Conservation (phyloP, 2,113 vertebrate genomes). For the Isurus oxyrinchus region DNA sequence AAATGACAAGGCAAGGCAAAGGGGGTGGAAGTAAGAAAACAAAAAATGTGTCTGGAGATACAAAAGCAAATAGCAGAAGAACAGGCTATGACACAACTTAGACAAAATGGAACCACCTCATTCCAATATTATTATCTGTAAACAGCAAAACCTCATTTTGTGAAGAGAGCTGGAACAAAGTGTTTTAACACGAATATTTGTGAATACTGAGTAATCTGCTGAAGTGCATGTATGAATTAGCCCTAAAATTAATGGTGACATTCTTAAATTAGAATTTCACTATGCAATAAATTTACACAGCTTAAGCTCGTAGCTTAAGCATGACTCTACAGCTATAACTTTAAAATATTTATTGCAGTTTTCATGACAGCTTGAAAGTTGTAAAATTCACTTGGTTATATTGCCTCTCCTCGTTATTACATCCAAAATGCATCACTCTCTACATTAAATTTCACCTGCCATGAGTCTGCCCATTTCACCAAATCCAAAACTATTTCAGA, state of each 20-base stretch:
- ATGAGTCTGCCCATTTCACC: neutral
- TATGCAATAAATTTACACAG: neutral
- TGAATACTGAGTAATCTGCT: neutral
- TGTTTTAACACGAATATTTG: neutral
- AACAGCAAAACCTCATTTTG: neutral
- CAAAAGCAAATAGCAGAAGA: neutral
- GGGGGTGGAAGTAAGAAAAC: too few species aligned
- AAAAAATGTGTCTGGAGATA: too few species aligned
- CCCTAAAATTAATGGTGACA: neutral
- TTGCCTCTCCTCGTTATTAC: neutral
- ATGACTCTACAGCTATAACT: neutral
- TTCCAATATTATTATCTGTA: neutral
- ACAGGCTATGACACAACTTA: constrained; percentile 9
- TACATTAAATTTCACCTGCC: neutral
- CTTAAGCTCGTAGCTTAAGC: neutral
- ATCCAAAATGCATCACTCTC: neutral
- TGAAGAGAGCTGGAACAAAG: neutral
- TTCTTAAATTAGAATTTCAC: neutral
- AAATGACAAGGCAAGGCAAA: too few species aligned
- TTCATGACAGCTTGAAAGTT: neutral
- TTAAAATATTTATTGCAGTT: neutral
- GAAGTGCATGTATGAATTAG: neutral
- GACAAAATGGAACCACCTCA: neutral
- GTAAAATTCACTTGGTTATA: neutral
- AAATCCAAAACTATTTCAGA: neutral